Percentiles rank a stretch among this genome's conserved stretches.
Conservation (phyloP, 2,797 vertebrate genomes). For the Chromis chromis region DNA sequence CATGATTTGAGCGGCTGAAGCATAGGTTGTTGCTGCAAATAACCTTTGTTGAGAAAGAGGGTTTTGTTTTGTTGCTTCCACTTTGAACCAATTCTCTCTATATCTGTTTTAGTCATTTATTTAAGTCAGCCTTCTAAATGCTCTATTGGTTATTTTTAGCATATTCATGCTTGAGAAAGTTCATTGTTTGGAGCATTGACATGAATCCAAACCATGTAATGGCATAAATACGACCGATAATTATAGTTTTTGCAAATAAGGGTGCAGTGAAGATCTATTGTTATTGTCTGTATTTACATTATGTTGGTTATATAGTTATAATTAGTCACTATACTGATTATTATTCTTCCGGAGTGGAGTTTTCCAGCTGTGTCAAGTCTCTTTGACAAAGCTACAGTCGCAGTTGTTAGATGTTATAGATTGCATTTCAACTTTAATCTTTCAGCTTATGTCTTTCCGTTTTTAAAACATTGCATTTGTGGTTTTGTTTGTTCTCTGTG, state of each 20-base stretch:
- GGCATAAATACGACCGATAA: slow-evolving; percentile 1
- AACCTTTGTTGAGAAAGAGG: not conserved
- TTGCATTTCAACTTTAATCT: slow-evolving; percentile 16
- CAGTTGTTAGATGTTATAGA: slow-evolving; percentile 40
- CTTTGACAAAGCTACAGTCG: slow-evolving; percentile 36
- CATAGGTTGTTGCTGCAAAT: not conserved
- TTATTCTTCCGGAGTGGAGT: not conserved
- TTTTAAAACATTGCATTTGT: slow-evolving; percentile 23
- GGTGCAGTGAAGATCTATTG: not conserved
- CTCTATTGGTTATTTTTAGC: not conserved
- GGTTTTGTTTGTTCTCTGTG: slow-evolving; percentile 36
- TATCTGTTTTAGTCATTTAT: not conserved
- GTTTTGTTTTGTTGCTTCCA: not conserved
- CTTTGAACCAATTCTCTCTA: not conserved
- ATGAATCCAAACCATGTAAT: slow-evolving; percentile 27
- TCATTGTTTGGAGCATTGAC: not conserved
- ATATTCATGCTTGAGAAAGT: slow-evolving; percentile 21
- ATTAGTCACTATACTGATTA: slow-evolving; percentile 11
- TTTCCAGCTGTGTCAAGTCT: slow-evolving; percentile 24
- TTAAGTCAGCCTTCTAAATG: not conserved
- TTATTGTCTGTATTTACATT: not conserved
- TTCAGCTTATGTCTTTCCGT: slow-evolving; percentile 9
- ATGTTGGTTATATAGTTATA: not conserved
- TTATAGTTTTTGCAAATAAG: not conserved
- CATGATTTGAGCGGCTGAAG: slow-evolving; percentile 5